These are phyloP conservation scores for Tor tambroides DNA, from an alignment of 2,113 vertebrate genomes.

Conservation along the genomic window DNA sequence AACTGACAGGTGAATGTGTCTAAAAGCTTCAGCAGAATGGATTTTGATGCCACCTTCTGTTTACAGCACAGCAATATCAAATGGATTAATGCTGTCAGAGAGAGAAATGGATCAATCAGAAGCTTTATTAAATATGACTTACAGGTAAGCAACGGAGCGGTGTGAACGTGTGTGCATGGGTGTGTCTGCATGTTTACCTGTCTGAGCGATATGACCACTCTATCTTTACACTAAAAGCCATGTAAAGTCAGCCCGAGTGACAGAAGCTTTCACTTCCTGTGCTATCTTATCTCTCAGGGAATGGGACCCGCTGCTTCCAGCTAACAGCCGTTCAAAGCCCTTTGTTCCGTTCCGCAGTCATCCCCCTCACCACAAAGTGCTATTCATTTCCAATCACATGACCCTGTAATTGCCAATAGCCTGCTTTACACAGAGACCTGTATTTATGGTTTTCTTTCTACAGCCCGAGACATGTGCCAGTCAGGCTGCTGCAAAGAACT, in stretches of 20 bases:
- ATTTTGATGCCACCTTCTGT: slow-evolving; percentile 43
- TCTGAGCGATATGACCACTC: slow-evolving; percentile 21
- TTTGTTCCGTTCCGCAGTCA: slow-evolving; percentile 51
- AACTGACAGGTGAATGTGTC: slow-evolving; percentile 54
- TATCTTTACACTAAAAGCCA: slow-evolving; percentile 32
- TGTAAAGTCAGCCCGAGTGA: slow-evolving; percentile 41
- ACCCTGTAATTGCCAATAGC: slow-evolving; percentile 53
- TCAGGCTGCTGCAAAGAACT: background rate
- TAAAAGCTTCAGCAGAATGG: slow-evolving; percentile 40
- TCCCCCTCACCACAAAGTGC: slow-evolving; percentile 49
- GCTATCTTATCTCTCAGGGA: slow-evolving; percentile 44
- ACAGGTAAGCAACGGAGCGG: slow-evolving; percentile 8
- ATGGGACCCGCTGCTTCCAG: slow-evolving; percentile 38
- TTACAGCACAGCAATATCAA: slow-evolving; percentile 42
- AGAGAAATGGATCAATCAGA: slow-evolving; percentile 40
- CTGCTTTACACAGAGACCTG: slow-evolving; percentile 36
- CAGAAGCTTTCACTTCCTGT: slow-evolving; percentile 32
- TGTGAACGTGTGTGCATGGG: background rate
- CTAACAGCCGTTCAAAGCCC: slow-evolving; percentile 36
- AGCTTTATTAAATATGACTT: slow-evolving; percentile 51
- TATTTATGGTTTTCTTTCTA: background rate
- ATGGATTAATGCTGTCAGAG: slow-evolving; percentile 47
- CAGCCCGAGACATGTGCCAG: background rate
- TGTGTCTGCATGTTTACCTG: slow-evolving; percentile 15
- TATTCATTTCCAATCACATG: slow-evolving; percentile 55